These are phyloP conservation scores for Acronicta psi DNA, from an alignment of 2,888 invertebrate species.

Conservation along the genomic window DNA sequence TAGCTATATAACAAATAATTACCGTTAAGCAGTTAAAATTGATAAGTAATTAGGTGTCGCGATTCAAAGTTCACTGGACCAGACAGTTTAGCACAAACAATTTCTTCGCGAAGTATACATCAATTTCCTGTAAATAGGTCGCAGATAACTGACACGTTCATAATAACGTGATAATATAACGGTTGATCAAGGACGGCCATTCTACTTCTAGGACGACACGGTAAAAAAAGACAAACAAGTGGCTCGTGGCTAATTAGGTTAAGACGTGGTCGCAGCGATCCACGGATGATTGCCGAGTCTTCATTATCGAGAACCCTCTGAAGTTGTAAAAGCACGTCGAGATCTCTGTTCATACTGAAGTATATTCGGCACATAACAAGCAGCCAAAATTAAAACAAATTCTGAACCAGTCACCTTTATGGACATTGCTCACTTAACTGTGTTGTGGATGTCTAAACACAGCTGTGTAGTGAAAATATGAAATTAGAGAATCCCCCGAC, in stretches of 20 bases:
- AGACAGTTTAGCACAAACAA: conserved; percentile 10
- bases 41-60: conserved; percentile 10
- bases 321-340: background rate
- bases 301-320: background rate
- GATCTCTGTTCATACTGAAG: too few relatives aligned
- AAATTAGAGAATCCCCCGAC: too few relatives aligned
- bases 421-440: background rate
- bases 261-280: background rate
- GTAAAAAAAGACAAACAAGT: background rate
- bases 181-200: conserved; percentile 2
- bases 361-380: too few relatives aligned
- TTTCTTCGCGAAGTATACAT: conserved; percentile 8
- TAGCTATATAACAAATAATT: conserved; percentile 4
- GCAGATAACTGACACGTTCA: conserved; percentile 15
- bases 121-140: conserved; percentile 14
- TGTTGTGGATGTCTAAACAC: background rate
- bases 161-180: conserved; percentile 14
- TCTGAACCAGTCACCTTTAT: background rate
- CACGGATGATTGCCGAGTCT: background rate
- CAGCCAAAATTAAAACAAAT: background rate
- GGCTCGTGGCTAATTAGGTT: conserved; percentile 1
- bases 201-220: background rate
- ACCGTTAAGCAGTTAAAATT: conserved; percentile 14
- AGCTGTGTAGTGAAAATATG: background rate
- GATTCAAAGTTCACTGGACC: conserved; percentile 2